Percentiles rank a stretch among this genome's conserved stretches.
Conservation (phyloP, 2,113 vertebrate genomes). For the Tringa solitaria region DNA sequence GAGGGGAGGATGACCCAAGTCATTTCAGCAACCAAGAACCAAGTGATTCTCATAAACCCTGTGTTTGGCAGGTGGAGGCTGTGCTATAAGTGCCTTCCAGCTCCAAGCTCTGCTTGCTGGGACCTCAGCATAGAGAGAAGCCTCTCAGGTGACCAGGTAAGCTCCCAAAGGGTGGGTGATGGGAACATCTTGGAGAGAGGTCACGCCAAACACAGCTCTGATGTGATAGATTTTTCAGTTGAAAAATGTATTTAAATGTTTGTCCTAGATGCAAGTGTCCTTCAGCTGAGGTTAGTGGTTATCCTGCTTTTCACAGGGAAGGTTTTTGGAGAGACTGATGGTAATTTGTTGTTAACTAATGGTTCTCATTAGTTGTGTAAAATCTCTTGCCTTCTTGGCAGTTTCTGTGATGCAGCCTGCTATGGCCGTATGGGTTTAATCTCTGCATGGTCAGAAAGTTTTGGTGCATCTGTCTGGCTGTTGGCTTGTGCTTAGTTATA, state of each 20-base stretch:
- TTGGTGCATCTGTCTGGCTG: neutral
- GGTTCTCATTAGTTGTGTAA: neutral
- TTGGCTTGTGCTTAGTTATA: neutral
- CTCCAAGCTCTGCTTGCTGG: rapidly evolving
- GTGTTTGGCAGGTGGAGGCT: neutral
- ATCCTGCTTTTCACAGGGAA: neutral
- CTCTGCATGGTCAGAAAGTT: neutral
- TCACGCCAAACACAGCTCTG: rapidly evolving
- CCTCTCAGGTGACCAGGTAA: rapidly evolving
- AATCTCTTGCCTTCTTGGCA: neutral
- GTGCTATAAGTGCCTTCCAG: neutral
- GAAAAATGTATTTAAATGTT: rapidly evolving
- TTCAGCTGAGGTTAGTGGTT: neutral
- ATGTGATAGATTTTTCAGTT: neutral
- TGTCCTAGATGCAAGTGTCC: rapidly evolving
- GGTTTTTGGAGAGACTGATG: neutral
- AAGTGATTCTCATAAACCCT: neutral
- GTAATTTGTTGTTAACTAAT: rapidly evolving
- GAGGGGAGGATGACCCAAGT: neutral
- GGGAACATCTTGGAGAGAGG: rapidly evolving
- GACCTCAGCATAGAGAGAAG: rapidly evolving
- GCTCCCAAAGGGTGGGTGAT: neutral
- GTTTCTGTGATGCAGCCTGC: neutral
- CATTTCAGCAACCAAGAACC: neutral
- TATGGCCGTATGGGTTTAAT: rapidly evolving